phyloP scores from a whole-genome alignment of 53 echinoderm and acorn worm species.

The Crossaster papposus region DNA sequence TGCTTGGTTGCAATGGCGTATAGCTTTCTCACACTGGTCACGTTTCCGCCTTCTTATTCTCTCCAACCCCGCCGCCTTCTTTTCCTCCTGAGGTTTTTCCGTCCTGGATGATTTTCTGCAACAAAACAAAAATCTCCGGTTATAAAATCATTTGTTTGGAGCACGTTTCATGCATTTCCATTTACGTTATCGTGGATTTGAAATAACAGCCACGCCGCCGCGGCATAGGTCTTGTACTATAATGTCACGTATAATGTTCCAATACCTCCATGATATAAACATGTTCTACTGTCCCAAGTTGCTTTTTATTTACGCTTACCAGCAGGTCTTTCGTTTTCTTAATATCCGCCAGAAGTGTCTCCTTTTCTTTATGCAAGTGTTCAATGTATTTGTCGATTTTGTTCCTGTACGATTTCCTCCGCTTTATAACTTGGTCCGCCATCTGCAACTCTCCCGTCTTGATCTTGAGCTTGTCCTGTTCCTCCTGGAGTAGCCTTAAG shows the following conservation, averaged over 20 bases:
- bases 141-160: neutral
- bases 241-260: neutral
- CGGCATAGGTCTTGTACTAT: no score
- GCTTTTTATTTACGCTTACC: neutral
- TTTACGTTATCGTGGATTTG: no score
- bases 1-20: neutral
- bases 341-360: neutral
- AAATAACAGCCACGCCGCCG: no score
- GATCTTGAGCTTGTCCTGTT: neutral
- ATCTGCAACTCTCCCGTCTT: neutral
- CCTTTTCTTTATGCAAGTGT: neutral
- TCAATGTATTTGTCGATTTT: neutral
- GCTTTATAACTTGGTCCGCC: neutral
- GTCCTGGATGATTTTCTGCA: neutral
- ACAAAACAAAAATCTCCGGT: neutral
- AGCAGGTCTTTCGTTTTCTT: neutral
- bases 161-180: neutral
- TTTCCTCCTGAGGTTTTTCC: no score
- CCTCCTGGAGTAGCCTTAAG: neutral
- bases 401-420: neutral
- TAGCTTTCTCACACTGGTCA: neutral
- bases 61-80: neutral
- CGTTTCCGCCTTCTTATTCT: neutral
- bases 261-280: neutral
- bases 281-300: neutral